A percentile compares a stretch with the other conserved stretches of the same genome.
These are phyloP conservation scores for Steromphala cineraria DNA, from an alignment of 2,888 invertebrate species.

Conservation along the genomic window DNA sequence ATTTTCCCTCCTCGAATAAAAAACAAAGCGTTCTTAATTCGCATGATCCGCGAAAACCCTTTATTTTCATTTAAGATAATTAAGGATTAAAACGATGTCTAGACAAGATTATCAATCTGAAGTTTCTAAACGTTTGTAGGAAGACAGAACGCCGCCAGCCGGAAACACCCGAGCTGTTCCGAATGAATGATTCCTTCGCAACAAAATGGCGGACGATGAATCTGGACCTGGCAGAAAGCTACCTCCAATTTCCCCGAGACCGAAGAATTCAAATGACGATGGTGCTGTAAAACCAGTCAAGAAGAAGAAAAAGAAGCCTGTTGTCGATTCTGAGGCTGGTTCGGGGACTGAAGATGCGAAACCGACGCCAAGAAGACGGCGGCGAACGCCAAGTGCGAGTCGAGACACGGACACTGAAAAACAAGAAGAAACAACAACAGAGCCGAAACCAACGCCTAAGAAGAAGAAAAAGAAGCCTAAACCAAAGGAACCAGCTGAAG, in stretches of 20 bases:
- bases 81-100: too few species aligned
- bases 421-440: slow-evolving; percentile 35
- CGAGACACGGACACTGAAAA: slow-evolving; percentile 34
- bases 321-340: slow-evolving; percentile 22
- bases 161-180: not conserved
- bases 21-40: too few species aligned
- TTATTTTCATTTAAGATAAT: too few species aligned
- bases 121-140: too few species aligned
- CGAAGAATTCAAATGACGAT: slow-evolving; percentile 27
- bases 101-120: too few species aligned
- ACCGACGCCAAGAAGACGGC: slow-evolving; percentile 37
- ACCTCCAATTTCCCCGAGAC: slow-evolving; percentile 49
- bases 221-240: slow-evolving; percentile 21
- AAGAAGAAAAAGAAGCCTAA: slow-evolving; percentile 53
- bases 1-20: too few species aligned
- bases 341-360: slow-evolving; percentile 21
- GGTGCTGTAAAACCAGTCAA: slow-evolving; percentile 49
- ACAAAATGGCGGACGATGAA: slow-evolving; percentile 33
- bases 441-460: slow-evolving; percentile 30
- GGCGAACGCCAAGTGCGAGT: slow-evolving; percentile 45
- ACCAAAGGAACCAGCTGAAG: slow-evolving; percentile 31
- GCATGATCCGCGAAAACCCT: too few species aligned
- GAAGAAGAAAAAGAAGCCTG: slow-evolving; percentile 58
- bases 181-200: slow-evolving; percentile 25
- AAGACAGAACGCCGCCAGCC: not conserved